These are phyloP conservation scores for Papilio machaon DNA, from an alignment of 1,140 invertebrate species.

Conservation along the genomic window DNA sequence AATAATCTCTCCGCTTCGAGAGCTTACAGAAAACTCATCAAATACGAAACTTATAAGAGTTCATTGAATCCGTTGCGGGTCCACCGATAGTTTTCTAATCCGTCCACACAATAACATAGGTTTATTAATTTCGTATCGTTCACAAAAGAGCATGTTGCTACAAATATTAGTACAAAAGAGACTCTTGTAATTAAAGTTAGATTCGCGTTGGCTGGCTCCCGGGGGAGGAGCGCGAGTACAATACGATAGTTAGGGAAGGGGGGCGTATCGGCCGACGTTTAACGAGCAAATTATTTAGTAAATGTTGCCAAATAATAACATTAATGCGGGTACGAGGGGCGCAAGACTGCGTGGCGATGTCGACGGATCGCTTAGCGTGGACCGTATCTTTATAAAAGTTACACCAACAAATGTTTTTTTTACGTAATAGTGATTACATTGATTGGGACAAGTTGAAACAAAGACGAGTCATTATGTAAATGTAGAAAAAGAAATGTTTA, in stretches of 20 bases:
- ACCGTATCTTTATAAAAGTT: not conserved
- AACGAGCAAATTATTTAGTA: constrained; percentile 81
- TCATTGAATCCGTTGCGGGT: constrained; percentile 52
- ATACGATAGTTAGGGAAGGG: constrained; percentile 73
- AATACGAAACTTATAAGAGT: constrained; percentile 58
- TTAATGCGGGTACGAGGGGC: constrained; percentile 65
- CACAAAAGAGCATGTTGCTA: constrained; percentile 77
- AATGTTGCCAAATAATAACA: constrained; percentile 81
- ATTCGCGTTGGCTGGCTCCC: constrained; percentile 65
- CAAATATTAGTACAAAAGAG: constrained; percentile 73
- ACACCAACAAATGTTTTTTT: not conserved
- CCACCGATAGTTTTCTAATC: constrained; percentile 68
- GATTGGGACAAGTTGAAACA: not conserved
- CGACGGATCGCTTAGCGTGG: constrained; percentile 45
- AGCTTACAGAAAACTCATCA: constrained; percentile 73
- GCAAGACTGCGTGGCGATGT: constrained; percentile 43
- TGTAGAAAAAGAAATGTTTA: not conserved
- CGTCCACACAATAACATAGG: constrained; percentile 58
- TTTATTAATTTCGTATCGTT: constrained; percentile 74
- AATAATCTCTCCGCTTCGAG: constrained; percentile 42
- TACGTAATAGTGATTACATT: too few relatives aligned
- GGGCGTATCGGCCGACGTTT: constrained; percentile 72
- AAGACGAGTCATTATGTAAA: not conserved
- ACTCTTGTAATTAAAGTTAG: constrained; percentile 72
- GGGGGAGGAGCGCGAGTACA: constrained; percentile 63